phyloP scores from a whole-genome alignment of 2,113 vertebrate species.

The Lichenostomus cassidix region DNA sequence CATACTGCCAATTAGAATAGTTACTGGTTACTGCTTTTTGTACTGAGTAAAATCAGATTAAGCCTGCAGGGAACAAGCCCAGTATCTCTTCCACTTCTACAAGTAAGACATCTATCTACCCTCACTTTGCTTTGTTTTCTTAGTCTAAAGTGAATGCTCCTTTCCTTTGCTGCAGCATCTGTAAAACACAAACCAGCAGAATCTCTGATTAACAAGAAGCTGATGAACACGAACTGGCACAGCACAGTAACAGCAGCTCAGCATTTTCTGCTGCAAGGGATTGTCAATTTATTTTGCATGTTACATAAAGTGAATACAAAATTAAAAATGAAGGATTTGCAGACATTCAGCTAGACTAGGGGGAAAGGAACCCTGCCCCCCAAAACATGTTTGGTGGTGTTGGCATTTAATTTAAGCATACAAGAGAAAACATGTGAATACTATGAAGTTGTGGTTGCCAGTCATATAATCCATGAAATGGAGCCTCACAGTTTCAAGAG shows the following conservation, averaged over 20 bases:
- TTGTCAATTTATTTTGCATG: background rate
- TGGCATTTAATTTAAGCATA: background rate
- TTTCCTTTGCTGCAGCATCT: background rate
- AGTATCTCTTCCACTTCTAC: background rate
- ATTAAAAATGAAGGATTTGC: background rate
- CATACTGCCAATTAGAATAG: background rate
- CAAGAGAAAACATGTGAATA: background rate
- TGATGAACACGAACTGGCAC: background rate
- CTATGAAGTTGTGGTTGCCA: background rate
- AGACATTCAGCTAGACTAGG: background rate
- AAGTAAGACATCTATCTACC: background rate
- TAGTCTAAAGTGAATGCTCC: background rate
- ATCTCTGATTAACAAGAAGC: background rate
- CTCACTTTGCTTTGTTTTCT: background rate
- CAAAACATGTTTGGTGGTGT: rapidly evolving
- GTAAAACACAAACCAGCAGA: background rate
- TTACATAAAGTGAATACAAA: background rate
- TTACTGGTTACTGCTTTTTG: background rate
- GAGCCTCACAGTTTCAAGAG: background rate
- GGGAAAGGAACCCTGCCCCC: background rate
- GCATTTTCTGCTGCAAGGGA: background rate
- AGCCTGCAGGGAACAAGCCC: background rate
- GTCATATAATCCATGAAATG: background rate
- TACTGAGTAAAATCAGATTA: background rate
- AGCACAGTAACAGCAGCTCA: background rate